Evolutionary conservation across 1,140 invertebrate genomes (phyloP).

Genomic region (Samia ricini): DNA sequence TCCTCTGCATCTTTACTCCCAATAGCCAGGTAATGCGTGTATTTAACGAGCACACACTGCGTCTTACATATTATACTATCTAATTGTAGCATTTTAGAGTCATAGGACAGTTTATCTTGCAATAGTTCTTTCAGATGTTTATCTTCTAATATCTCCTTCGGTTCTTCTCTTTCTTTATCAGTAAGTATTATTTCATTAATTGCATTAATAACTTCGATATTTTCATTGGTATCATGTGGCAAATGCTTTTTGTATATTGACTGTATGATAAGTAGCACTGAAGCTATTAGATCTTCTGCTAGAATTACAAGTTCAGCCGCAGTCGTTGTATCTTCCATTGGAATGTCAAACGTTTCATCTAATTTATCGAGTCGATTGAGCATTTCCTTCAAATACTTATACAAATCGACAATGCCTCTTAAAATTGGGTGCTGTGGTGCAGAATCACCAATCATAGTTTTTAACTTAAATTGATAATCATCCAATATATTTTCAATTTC

Average conservation of each 20-base stretch:
- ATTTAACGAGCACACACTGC: conserved; percentile 34
- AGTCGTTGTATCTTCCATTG: conserved; percentile 32
- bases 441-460: conserved; percentile 26
- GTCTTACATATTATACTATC: conserved; percentile 49
- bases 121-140: conserved; percentile 82
- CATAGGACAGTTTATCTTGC: conserved; percentile 78
- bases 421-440: conserved; percentile 57
- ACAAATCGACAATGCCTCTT: conserved; percentile 50
- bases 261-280: conserved; percentile 82
- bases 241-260: conserved; percentile 83
- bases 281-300: conserved; percentile 79
- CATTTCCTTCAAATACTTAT: conserved; percentile 42
- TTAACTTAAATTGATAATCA: conserved; percentile 57
- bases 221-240: conserved; percentile 9
- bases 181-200: conserved; percentile 65
- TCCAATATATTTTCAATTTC: conserved; percentile 47
- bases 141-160: conserved; percentile 75
- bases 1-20: conserved; percentile 32
- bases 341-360: conserved; percentile 33
- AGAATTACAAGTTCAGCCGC: conserved; percentile 47
- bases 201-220: conserved; percentile 55
- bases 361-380: conserved; percentile 36
- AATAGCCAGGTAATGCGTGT: conserved; percentile 40
- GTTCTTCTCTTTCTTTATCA: conserved; percentile 55
- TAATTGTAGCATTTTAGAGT: conserved; percentile 79